Evolutionary conservation across 2,113 vertebrate genomes (phyloP), one percentile per base, ranked within the genome.

Genomic region (Otolemur garnettii): DNA sequence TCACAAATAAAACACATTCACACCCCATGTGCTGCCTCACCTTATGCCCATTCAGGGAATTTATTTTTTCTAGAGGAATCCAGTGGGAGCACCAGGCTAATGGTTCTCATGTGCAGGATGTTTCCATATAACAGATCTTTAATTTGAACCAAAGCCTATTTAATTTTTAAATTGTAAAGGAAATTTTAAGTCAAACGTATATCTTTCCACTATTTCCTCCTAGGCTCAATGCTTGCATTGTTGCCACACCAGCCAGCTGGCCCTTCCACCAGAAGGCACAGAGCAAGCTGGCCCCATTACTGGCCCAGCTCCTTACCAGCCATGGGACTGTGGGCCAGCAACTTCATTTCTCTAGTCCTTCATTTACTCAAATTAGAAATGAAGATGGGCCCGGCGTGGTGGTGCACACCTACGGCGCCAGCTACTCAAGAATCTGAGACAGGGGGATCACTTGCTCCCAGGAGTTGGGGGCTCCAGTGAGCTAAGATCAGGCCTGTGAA

Each of bases 111-210:
- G 24, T 38, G 4, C 30, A 80, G 35, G 35, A 60, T 95, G 28
- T 64, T 83, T 68, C 79, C 66, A 30, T 50, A 15, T 50, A 57
- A 55, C 38, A 28, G 33, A 35, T 86, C 59, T 95, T 96, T 59
- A 77, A 81, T 71, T 82, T 42, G 30, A 59, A 19, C 3, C 35
- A 88, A 24, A 60, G 5, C 9, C 80, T 53, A 79, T 55, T 94
- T 72, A 74, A 94, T 74, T 69, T 93, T 93, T 79, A 91, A 93
- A 66, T 80, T 26, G 28, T 26, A 30, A 91, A 60, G 26, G 38
- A 68, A 74, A 35, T 68, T 57, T 30, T 55, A 62, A 84, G n/a
- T 71, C 35, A 64, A 92, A 87, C 75, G 74, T 30, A 0, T 75
- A 62, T 19, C 57, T 82, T 90, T 82, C 62, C 66, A 35, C 17